These are phyloP conservation scores for Ferrisia virgata DNA, from an alignment of 2,888 invertebrate genomes.

Conservation along the genomic window DNA sequence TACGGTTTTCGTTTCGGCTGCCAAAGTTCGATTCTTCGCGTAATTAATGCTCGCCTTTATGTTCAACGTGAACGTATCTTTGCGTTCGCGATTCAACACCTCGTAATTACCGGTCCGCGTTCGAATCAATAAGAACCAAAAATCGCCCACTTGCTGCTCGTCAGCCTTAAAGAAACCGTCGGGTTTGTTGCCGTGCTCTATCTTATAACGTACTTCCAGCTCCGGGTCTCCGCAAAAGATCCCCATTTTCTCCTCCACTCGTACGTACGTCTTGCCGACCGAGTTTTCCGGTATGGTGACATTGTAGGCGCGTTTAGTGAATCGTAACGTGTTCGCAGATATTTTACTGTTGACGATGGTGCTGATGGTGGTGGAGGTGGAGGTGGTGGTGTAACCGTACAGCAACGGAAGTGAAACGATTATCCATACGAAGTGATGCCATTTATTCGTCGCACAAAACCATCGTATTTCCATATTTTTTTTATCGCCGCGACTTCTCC, in stretches of 20 bases:
- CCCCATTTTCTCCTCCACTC: constrained; percentile 76
- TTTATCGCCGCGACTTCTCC: neutral
- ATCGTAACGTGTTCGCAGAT: constrained; percentile 54
- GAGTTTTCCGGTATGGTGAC: constrained; percentile 90
- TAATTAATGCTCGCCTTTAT: constrained; percentile 66
- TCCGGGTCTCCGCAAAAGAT: constrained; percentile 58
- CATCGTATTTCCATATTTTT: constrained; percentile 46
- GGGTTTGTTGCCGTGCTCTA: constrained; percentile 80
- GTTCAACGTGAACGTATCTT: constrained; percentile 75
- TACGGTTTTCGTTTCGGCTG: constrained; percentile 67
- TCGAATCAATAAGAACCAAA: constrained; percentile 86
- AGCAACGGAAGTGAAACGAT: neutral
- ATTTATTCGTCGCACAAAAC: neutral
- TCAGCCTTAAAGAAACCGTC: constrained; percentile 92
- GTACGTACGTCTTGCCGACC: constrained; percentile 77
- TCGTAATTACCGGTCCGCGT: constrained; percentile 83
- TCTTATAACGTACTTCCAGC: constrained; percentile 74
- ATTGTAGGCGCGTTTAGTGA: constrained; percentile 75
- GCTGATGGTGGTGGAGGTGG: neutral
- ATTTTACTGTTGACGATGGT: neutral
- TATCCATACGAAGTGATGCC: constrained; percentile 28
- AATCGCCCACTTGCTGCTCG: constrained; percentile 84
- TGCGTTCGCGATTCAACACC: constrained; percentile 89
- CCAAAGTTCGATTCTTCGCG: constrained; percentile 52
- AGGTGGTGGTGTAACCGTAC: neutral